Conservation (phyloP, 2,113 vertebrate species). For the Neofelis nebulosa region DNA sequence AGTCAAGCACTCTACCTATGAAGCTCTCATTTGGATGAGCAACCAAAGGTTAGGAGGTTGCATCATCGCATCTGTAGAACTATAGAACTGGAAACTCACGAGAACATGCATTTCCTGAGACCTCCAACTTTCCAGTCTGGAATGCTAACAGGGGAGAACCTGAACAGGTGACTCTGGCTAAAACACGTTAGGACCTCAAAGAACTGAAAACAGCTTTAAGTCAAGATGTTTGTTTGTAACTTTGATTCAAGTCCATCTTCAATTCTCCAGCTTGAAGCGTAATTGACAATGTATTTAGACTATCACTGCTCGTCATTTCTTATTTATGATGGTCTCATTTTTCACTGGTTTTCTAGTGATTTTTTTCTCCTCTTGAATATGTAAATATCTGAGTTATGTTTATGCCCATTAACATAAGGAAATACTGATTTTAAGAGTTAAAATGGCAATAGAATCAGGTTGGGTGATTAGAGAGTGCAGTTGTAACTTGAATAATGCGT, state of each 20-base stretch:
- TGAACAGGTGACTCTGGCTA: background rate
- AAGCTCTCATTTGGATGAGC: background rate
- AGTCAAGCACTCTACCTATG: background rate
- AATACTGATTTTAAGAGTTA: conserved; percentile 7
- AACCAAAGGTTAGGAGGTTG: conserved; percentile 6
- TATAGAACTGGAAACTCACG: conserved; percentile 8
- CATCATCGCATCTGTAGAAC: background rate
- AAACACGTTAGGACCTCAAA: conserved; percentile 6
- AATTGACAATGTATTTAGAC: background rate
- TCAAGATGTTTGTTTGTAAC: background rate
- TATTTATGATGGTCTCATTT: conserved; percentile 3
- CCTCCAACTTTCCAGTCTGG: conserved; percentile 46
- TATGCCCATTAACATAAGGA: background rate
- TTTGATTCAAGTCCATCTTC: background rate
- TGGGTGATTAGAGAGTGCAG: background rate
- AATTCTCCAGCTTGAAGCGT: background rate
- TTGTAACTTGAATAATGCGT: background rate
- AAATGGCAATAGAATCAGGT: background rate
- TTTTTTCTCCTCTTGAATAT: conserved; percentile 44
- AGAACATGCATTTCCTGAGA: conserved; percentile 68
- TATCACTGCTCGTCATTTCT: background rate
- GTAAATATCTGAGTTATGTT: conserved; percentile 36
- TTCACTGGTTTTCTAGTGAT: conserved; percentile 10
- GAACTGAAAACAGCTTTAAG: background rate
- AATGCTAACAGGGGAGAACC: conserved; percentile 33